These are phyloP conservation scores for Brachionus rotundiformis DNA, from an alignment of 1,140 invertebrate genomes.

Conservation along the genomic window DNA sequence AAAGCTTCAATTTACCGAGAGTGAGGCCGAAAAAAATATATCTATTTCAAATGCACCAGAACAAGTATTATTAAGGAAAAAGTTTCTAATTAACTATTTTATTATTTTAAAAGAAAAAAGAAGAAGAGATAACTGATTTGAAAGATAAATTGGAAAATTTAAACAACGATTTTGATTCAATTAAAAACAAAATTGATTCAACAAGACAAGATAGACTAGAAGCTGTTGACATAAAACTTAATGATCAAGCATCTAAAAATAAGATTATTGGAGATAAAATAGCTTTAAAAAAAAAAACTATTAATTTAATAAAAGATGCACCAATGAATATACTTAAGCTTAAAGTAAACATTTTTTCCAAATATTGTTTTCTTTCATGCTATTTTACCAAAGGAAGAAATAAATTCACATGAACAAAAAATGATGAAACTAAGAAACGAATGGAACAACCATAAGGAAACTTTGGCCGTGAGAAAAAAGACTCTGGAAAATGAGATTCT, in stretches of 20 bases:
- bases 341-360: constrained; percentile 57
- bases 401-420: constrained; percentile 69
- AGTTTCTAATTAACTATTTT: background rate
- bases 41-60: constrained; percentile 53
- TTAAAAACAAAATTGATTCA: constrained; percentile 56
- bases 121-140: constrained; percentile 51
- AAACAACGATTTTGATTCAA: constrained; percentile 57
- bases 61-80: no score
- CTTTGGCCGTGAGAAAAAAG: constrained; percentile 70
- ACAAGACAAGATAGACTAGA: constrained; percentile 54
- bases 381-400: constrained; percentile 65
- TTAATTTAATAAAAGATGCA: constrained; percentile 69
- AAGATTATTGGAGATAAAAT: constrained; percentile 58
- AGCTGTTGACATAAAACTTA: background rate
- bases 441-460: constrained; percentile 72
- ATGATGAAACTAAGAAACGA: constrained; percentile 70
- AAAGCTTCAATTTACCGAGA: constrained; percentile 64
- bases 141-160: constrained; percentile 60
- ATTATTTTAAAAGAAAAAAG: background rate
- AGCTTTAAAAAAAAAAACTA: constrained; percentile 66
- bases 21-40: constrained; percentile 53
- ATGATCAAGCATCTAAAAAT: constrained; percentile 50
- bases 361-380: background rate
- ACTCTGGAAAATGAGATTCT: constrained; percentile 68
- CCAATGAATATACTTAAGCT: constrained; percentile 71